Evolutionary conservation across 1,140 invertebrate genomes (phyloP).

Genomic region (Caerostris extrusa): DNA sequence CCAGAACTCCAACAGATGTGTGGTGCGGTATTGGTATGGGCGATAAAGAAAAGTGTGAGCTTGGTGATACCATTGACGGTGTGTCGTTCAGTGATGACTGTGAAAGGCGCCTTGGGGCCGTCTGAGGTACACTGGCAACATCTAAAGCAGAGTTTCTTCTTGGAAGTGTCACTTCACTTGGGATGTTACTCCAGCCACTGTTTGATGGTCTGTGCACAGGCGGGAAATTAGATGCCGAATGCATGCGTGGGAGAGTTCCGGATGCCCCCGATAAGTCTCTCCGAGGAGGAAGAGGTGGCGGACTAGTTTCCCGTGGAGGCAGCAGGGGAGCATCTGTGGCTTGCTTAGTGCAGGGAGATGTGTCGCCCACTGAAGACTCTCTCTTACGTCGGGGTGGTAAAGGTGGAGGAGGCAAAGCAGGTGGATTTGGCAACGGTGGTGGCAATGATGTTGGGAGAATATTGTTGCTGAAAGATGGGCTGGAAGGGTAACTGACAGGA

Average conservation of each 20-base stretch:
- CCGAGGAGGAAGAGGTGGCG: constrained; percentile 85
- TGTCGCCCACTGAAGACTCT: constrained; percentile 85
- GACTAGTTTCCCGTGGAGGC: constrained; percentile 85
- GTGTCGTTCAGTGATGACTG: constrained; percentile 63
- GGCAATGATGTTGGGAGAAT: constrained; percentile 69
- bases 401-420: constrained; percentile 84
- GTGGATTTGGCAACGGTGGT: constrained; percentile 82
- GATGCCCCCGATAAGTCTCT: constrained; percentile 80
- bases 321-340: constrained; percentile 85
- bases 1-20: constrained; percentile 39
- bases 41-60: constrained; percentile 38
- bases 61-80: not conserved
- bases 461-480: constrained; percentile 34
- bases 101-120: constrained; percentile 74
- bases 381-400: constrained; percentile 84
- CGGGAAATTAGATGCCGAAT: constrained; percentile 80
- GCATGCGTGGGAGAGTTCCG: constrained; percentile 82
- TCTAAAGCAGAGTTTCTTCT: constrained; percentile 82
- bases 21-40: constrained; percentile 40
- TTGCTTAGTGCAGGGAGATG: constrained; percentile 83
- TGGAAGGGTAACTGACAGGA: constrained; percentile 23
- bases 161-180: constrained; percentile 79
- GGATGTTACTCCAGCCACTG: not conserved
- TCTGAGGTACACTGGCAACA: constrained; percentile 71
- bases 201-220: constrained; percentile 48